Evolutionary conservation across 1,140 invertebrate genomes (phyloP).

Genomic region (Physella acuta): DNA sequence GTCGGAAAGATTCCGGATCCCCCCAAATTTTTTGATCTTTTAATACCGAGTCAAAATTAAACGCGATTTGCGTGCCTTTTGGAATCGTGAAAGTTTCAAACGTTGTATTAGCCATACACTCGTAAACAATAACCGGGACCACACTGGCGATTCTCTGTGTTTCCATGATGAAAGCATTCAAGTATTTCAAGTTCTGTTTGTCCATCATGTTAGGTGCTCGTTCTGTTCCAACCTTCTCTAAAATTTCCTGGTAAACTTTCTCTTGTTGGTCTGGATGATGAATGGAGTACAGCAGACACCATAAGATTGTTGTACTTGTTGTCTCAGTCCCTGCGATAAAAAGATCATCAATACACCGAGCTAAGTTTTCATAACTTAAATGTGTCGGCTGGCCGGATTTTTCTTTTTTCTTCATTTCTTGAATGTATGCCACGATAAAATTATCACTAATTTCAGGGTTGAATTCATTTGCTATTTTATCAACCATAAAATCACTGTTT

Average conservation of each 20-base stretch:
- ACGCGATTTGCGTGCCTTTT: slow-evolving; percentile 16
- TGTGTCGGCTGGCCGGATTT: slow-evolving; percentile 21
- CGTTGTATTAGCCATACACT: slow-evolving; percentile 29
- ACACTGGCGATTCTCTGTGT: slow-evolving; percentile 22
- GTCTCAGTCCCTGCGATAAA: no score
- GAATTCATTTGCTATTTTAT: no score
- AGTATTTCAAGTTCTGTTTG: no score
- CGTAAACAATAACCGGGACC: not conserved
- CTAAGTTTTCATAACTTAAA: slow-evolving; percentile 29
- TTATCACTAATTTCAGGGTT: no score
- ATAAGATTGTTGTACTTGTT: no score
- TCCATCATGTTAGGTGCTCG: slow-evolving; percentile 68
- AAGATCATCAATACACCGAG: no score
- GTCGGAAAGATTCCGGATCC: slow-evolving; percentile 71
- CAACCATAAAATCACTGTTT: not conserved
- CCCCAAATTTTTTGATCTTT: slow-evolving; percentile 62
- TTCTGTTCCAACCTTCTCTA: slow-evolving; percentile 74
- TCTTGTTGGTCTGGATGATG: slow-evolving; percentile 72
- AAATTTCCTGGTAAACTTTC: slow-evolving; percentile 83
- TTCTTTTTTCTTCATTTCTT: no score
- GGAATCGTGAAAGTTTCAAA: slow-evolving; percentile 51
- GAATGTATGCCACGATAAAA: no score
- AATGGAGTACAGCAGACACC: slow-evolving; percentile 78
- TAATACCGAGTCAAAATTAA: not conserved
- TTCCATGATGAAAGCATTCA: no score